phyloP scores from a whole-genome alignment of 2,888 invertebrate genomes.

The Heliconius charithonia region DNA sequence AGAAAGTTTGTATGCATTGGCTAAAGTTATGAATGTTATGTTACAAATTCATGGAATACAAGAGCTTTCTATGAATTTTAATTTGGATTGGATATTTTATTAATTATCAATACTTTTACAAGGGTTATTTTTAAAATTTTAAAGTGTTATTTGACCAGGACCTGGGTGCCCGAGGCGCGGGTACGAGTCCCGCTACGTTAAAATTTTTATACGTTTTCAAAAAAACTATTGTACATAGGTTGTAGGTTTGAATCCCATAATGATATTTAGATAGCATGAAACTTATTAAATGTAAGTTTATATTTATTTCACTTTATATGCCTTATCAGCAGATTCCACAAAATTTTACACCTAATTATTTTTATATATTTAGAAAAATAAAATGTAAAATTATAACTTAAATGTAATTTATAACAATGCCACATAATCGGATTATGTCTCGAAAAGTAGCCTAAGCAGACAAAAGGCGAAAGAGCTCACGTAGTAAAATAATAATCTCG shows the following conservation, averaged over 20 bases:
- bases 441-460: constrained; percentile 28
- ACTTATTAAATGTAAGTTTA: not conserved
- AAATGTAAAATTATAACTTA: constrained; percentile 9
- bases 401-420: constrained; percentile 20
- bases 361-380: not conserved
- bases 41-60: constrained; percentile 21
- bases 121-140: too few relatives aligned
- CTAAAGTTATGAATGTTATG: constrained; percentile 17
- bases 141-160: too few relatives aligned
- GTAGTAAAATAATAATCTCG: constrained; percentile 44
- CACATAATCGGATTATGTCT: constrained; percentile 33
- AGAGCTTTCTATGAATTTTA: constrained; percentile 15
- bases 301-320: not conserved
- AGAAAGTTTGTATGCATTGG: not conserved
- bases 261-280: too few relatives aligned
- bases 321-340: not conserved
- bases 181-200: too few relatives aligned
- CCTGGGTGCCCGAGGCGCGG: too few relatives aligned
- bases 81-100: not conserved
- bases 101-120: not conserved
- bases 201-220: too few relatives aligned
- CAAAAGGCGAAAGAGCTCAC: constrained; percentile 38
- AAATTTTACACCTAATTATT: not conserved
- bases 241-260: too few relatives aligned
- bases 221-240: too few relatives aligned